Evolutionary conservation across 2,113 vertebrate species (phyloP), one percentile per base, ranked within the genome.

Genomic region (Columba janthina): DNA sequence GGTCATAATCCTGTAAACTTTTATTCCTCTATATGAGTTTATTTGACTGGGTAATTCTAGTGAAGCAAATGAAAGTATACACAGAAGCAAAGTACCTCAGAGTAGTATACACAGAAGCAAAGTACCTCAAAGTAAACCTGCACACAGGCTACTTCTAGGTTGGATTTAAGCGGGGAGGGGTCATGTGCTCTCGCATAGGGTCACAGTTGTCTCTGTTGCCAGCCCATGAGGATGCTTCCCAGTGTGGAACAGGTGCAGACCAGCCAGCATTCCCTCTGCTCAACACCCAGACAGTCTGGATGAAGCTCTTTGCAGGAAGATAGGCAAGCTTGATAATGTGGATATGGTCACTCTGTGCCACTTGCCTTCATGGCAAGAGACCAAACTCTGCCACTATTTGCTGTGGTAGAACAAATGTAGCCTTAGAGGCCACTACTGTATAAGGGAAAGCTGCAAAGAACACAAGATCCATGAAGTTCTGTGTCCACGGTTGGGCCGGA

Each of bases 161-260:
- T 40, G 42, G 51, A 53, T 9, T 38, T 36, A 42, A 73, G 20
- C 26, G 40, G 26, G 40, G 22, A 57, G 58, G 57, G n/a, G 2
- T 34, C 18, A 6, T 8, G 11, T 48, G 29, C 22, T 84, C 36
- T 20, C 1, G 9, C n/a, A 26, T 15, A 25, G 25, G 15, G 57
- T 74, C 36, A 14, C 34, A 24, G 14, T 5, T 57, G 60, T 19
- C 21, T 48, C 58, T 38, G 22, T 26, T 25, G 26, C 19, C 60
- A 42, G 6, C 11, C 24, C 26, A 20, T 26, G 9, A 29, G 38
- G 70, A 54, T 75, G 36, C 11, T 71, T 3, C 21, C 8, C 4
- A 4, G 15, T 1, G 2, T 6, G 42, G 28, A 25, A 8, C 31
- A 50, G 19, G 6, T 4, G 0, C 38, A 79, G 50, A 53, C 6